Conservation (phyloP, 2,113 vertebrate species). For the Scomber colias region DNA sequence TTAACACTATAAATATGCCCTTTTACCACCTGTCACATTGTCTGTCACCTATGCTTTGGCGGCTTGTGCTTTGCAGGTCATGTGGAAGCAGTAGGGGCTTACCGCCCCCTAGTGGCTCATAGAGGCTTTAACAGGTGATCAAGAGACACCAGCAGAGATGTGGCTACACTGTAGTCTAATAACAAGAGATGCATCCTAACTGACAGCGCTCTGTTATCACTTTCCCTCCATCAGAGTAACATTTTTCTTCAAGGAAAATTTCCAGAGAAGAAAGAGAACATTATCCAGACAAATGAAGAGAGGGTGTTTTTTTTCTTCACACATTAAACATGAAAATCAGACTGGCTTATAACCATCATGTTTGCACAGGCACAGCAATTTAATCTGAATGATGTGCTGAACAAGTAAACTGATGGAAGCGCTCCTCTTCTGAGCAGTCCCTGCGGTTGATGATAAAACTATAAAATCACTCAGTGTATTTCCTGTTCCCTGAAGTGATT, state of each 20-base stretch:
- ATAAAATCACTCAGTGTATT: background rate
- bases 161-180: slow-evolving; percentile 6
- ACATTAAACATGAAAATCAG: too few relatives aligned
- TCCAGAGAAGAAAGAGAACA: background rate
- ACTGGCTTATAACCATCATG: too few relatives aligned
- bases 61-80: slow-evolving; percentile 78
- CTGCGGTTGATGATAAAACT: background rate
- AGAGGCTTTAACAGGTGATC: slow-evolving; percentile 85
- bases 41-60: slow-evolving; percentile 66
- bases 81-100: slow-evolving; percentile 71
- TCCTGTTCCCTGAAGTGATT: background rate
- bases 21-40: slow-evolving; percentile 26
- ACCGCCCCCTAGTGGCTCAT: slow-evolving; percentile 78
- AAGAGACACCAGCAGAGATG: slow-evolving; percentile 61
- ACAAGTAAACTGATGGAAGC: background rate
- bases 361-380: too few relatives aligned
- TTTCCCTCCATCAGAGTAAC: slow-evolving; percentile 38
- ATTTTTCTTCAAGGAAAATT: background rate
- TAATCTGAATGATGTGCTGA: background rate
- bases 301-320: background rate
- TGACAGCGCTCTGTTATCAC: background rate
- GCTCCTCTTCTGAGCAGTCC: background rate
- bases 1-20: slow-evolving; percentile 12
- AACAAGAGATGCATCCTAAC: slow-evolving; percentile 63
- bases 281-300: background rate